phyloP scores from a whole-genome alignment of 1,140 invertebrate genomes.

The Homalodisca vitripennis region DNA sequence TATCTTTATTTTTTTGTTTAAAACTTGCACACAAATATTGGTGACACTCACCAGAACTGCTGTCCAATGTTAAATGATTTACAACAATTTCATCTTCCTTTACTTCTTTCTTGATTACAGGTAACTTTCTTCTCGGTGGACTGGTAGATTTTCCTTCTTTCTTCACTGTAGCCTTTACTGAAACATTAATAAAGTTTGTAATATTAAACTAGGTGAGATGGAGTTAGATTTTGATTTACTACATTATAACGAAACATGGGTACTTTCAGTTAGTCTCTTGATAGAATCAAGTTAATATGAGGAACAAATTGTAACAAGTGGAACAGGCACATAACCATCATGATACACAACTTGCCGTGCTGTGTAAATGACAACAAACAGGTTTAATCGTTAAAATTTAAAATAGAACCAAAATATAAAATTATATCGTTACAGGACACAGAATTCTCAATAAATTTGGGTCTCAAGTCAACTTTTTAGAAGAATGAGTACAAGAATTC shows the following conservation, averaged over 20 bases:
- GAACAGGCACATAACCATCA: too few species aligned
- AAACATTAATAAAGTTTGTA: neutral
- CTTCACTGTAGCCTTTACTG: neutral
- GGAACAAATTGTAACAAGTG: neutral
- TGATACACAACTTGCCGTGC: too few species aligned
- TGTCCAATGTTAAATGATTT: neutral
- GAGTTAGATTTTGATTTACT: neutral
- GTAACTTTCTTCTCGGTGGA: neutral
- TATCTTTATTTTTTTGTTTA: neutral
- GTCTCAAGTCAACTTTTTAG: too few species aligned
- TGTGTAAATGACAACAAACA: too few species aligned
- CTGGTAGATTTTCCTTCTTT: neutral
- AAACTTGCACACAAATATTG: neutral
- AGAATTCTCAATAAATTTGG: too few species aligned
- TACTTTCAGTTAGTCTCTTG: neutral
- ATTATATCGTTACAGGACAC: too few species aligned
- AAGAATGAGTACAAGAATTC: too few species aligned
- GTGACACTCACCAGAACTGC: neutral
- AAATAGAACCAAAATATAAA: too few species aligned
- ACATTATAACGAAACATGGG: neutral
- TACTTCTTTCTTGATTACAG: neutral
- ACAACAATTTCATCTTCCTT: slow-evolving; percentile 2
- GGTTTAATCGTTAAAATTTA: too few species aligned
- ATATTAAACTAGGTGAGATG: neutral
- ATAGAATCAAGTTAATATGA: neutral